Conservation (phyloP, 2,888 invertebrate species). For the Orchesella flavescens region DNA sequence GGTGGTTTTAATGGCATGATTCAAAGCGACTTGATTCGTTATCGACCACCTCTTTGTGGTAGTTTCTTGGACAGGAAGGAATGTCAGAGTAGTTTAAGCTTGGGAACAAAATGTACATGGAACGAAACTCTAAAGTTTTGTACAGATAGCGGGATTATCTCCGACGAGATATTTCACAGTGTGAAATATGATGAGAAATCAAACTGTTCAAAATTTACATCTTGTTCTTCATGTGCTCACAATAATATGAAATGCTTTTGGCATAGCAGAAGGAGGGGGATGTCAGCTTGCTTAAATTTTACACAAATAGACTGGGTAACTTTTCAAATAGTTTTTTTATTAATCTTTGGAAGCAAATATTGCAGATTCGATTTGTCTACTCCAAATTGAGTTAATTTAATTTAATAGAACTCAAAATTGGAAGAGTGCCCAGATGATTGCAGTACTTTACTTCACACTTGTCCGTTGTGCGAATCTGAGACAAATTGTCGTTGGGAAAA, state of each 20-base stretch:
- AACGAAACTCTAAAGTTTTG: constrained; percentile 76
- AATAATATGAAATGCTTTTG: constrained; percentile 82
- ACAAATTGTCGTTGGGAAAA: constrained; percentile 77
- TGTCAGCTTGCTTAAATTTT: constrained; percentile 77
- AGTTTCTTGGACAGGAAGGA: constrained; percentile 60
- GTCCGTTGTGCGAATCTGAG: constrained; percentile 87
- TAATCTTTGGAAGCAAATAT: no score
- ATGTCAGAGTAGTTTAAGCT: constrained; percentile 72
- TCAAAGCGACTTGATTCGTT: constrained; percentile 86
- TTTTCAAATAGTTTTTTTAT: not conserved
- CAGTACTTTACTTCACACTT: constrained; percentile 88
- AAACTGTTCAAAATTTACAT: constrained; percentile 75
- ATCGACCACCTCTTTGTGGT: constrained; percentile 68
- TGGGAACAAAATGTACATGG: constrained; percentile 92
- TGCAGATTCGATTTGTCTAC: no score
- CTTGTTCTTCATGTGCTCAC: constrained; percentile 83
- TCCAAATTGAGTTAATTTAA: no score
- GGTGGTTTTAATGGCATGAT: constrained; percentile 96
- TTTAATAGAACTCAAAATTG: constrained; percentile 75
- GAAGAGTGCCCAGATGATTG: constrained; percentile 78
- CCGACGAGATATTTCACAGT: constrained; percentile 47
- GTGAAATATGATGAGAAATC: constrained; percentile 53
- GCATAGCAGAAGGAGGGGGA: constrained; percentile 80
- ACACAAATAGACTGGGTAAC: constrained; percentile 66
- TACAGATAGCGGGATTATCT: constrained; percentile 25